Base-by-base conservation (phyloP, 2,113 vertebrate species). In the Catagonus wagneri region DNA sequence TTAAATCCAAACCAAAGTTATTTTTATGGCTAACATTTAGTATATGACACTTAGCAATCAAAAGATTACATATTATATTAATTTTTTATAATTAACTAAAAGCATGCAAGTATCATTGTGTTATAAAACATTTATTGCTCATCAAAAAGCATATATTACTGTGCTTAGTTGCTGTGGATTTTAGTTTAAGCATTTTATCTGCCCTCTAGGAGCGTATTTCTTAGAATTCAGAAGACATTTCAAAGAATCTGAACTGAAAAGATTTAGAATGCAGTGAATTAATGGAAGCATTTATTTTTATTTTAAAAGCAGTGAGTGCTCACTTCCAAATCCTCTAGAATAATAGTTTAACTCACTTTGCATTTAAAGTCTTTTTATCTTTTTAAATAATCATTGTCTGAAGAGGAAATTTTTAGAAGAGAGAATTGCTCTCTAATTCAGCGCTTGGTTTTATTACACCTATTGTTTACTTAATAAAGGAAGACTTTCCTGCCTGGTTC, bases 11-110 rank as follows among this genome's bases (percentile, higher is more conserved):
- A 39, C 50, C n/a, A 23, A 52, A 63, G 7, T 91, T 97, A 93
- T 96, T 97, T 94, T 95, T 92, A 85, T 93, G 72, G n/a, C 22
- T 90, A 85, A 95, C 95, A 75, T 90, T 94, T 75, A 90, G 69
- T 4, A 54, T 60, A 93, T 94, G 94, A 36, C 10, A 9, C 25
- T 61, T 68, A 95, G 87, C 94, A 97, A 87, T 87, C 65, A 68
- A 25, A 80, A 10, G 29, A 6, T 85, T 95, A 7, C 34, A 54
- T 94, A 63, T 56, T 93, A 39, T 66, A 96, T 84, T 2, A 60
- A 23, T 20, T 12, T 52, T 88, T 65, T 83, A 3, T 69, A 68
- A 83, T 78, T 93, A 52, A 79, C 20, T 60, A 63, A 9, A 63
- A 81, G 20, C 74, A 23, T 23, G 3, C 25, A 90, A 65, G 19